Evolutionary conservation across 2,797 vertebrate genomes (phyloP).

Genomic region (Psittacula derbiana): DNA sequence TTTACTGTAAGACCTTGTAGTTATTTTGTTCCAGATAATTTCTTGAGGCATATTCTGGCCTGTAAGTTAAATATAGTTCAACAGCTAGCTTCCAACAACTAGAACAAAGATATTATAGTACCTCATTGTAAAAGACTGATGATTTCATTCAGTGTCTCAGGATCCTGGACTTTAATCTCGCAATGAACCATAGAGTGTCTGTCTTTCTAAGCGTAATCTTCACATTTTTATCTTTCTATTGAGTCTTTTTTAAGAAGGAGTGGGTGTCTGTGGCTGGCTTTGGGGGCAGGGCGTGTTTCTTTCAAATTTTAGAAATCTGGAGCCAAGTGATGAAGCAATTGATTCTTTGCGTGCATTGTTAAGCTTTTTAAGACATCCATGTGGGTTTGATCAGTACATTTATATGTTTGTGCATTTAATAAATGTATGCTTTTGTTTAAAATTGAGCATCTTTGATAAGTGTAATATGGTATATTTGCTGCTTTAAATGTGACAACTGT

Average conservation of each 20-base stretch:
- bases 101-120: background rate
- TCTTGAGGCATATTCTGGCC: background rate
- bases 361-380: background rate
- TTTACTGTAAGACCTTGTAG: background rate
- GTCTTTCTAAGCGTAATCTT: conserved; percentile 9
- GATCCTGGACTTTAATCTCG: conserved; percentile 9
- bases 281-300: background rate
- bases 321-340: background rate
- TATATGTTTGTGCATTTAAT: background rate
- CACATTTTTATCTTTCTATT: background rate
- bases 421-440: background rate
- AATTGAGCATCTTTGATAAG: background rate
- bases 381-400: background rate
- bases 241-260: background rate
- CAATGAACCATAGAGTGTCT: background rate
- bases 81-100: background rate
- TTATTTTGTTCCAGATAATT: background rate
- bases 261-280: background rate
- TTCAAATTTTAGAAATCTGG: background rate
- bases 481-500: background rate
- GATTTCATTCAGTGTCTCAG: background rate
- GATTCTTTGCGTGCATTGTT: background rate
- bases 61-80: conserved; percentile 1
- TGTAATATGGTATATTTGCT: background rate
- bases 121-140: background rate